These are phyloP conservation scores for Chymomyza procnemis DNA, from an alignment of 2,888 invertebrate species.

Conservation along the genomic window DNA sequence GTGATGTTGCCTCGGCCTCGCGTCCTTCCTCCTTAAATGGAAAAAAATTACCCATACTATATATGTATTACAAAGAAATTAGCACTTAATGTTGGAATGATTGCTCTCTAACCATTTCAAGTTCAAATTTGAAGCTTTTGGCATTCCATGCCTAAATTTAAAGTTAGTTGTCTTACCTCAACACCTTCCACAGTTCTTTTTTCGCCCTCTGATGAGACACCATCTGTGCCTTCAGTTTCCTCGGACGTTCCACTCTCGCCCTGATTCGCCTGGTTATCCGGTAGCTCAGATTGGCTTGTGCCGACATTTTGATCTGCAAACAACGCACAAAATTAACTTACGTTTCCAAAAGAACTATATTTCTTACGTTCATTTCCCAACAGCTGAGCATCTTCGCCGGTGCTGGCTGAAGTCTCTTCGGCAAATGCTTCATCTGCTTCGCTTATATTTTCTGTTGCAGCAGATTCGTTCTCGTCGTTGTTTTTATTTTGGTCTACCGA, in stretches of 20 bases:
- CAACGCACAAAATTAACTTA: not conserved
- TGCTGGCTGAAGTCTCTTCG: conserved; percentile 78
- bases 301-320: conserved; percentile 75
- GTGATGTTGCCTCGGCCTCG: conserved; percentile 88
- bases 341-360: not conserved
- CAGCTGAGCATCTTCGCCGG: conserved; percentile 66
- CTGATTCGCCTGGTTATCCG: conserved; percentile 75
- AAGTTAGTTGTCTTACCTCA: conserved; percentile 57
- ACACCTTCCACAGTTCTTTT: conserved; percentile 79
- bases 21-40: conserved; percentile 84
- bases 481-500: conserved; percentile 46
- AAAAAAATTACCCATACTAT: not conserved
- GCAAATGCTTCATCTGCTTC: conserved; percentile 68
- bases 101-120: not conserved
- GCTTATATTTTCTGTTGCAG: conserved; percentile 79
- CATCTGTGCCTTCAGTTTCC: conserved; percentile 78
- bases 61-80: not conserved
- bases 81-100: not conserved
- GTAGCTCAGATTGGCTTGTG: conserved; percentile 79
- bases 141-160: too few species aligned
- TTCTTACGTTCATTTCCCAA: conserved; percentile 69
- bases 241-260: conserved; percentile 70
- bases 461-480: conserved; percentile 37
- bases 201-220: conserved; percentile 83
- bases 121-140: too few species aligned